Evolutionary conservation across 92 coral and sea anemone genomes (phyloP).

Genomic region (Heliopora coerulea): DNA sequence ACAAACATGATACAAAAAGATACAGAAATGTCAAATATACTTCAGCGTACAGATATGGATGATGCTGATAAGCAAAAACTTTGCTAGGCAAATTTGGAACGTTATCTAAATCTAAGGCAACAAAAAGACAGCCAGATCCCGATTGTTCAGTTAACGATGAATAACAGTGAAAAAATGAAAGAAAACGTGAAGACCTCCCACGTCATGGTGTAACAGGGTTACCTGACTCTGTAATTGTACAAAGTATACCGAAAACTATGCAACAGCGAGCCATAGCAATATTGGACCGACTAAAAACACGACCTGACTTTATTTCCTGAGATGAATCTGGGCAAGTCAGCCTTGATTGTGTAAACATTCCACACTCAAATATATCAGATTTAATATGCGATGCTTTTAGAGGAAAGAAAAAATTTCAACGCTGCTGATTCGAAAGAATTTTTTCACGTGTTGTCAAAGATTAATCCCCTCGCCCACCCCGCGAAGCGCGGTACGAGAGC

Average conservation of each 20-base stretch:
- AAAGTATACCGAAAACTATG: slow-evolving; percentile 40
- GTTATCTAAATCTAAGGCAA: slow-evolving; percentile 36
- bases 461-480: too few relatives aligned
- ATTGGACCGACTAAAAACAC: slow-evolving; percentile 1
- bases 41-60: background rate
- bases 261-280: slow-evolving; percentile 11
- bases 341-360: background rate
- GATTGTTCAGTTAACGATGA: slow-evolving; percentile 31
- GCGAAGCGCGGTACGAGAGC: too few relatives aligned
- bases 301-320: slow-evolving; percentile 12
- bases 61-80: slow-evolving; percentile 15
- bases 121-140: slow-evolving; percentile 34
- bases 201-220: background rate
- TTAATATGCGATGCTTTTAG: slow-evolving; percentile 36
- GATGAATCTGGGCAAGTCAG: slow-evolving; percentile 9
- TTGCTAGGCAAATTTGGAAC: slow-evolving; percentile 38
- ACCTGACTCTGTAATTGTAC: background rate
- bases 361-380: slow-evolving; percentile 19
- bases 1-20: slow-evolving; percentile 18
- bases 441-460: background rate
- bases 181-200: too few relatives aligned
- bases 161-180: background rate
- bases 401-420: slow-evolving; percentile 1
- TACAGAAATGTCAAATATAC: too few relatives aligned
- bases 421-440: slow-evolving; percentile 2